These are phyloP conservation scores for Plumapathes pennacea DNA, from an alignment of 92 coral and sea anemone genomes.

Conservation along the genomic window DNA sequence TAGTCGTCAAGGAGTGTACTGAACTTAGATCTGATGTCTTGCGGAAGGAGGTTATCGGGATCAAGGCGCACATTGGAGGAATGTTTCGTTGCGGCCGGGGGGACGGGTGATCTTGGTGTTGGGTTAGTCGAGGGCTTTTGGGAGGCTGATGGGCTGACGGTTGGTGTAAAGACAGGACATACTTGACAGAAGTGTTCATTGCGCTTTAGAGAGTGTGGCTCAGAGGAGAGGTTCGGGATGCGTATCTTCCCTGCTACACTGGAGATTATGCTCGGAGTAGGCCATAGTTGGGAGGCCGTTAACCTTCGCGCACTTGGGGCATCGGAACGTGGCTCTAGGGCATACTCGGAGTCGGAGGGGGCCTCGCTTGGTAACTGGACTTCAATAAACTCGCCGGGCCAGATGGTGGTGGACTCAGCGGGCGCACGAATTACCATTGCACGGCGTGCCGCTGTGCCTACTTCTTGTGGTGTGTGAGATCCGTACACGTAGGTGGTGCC, in stretches of 20 bases:
- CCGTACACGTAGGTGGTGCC: slow-evolving; percentile 36
- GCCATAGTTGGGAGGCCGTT: slow-evolving; percentile 27
- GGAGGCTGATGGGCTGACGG: not conserved
- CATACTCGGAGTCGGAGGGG: slow-evolving; percentile 32
- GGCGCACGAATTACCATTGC: slow-evolving; percentile 38
- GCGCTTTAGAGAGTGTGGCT: slow-evolving; percentile 45
- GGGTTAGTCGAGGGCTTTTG: not conserved
- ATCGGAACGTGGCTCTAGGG: slow-evolving; percentile 52
- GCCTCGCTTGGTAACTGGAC: slow-evolving; percentile 34
- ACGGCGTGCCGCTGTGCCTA: slow-evolving; percentile 5
- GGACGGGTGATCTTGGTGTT: not conserved
- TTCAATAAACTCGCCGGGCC: slow-evolving; percentile 57
- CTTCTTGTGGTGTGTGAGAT: slow-evolving; percentile 3
- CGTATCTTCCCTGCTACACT: slow-evolving; percentile 47
- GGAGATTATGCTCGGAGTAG: slow-evolving; percentile 23
- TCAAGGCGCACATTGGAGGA: slow-evolving; percentile 15
- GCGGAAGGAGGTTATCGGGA: slow-evolving; percentile 12
- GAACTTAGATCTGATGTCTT: slow-evolving; percentile 11
- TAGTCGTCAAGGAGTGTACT: slow-evolving; percentile 8
- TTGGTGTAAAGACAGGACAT: not conserved
- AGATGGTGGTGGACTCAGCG: slow-evolving; percentile 21
- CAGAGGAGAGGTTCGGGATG: slow-evolving; percentile 48
- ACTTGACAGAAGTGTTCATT: slow-evolving; percentile 35
- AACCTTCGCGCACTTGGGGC: slow-evolving; percentile 23
- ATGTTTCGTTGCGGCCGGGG: slow-evolving; percentile 3